Evolutionary conservation across 53 echinoderm and acorn worm genomes (phyloP).

Genomic region (Patiria pectinifera): DNA sequence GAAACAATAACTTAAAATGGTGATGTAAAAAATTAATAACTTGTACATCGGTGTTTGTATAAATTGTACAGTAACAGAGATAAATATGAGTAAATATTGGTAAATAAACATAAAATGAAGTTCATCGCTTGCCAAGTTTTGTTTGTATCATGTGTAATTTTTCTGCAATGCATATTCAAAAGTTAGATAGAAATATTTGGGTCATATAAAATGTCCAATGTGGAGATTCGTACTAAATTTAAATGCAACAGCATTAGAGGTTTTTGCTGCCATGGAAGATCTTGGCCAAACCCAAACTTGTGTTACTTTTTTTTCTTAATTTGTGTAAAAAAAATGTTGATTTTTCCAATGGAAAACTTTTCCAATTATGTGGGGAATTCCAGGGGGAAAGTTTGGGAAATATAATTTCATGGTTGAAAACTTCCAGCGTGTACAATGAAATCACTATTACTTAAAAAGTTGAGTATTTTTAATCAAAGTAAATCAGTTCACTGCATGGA

Average conservation of each 20-base stretch:
- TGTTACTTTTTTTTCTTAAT: too few species aligned
- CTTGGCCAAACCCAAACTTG: too few species aligned
- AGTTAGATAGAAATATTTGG: background rate
- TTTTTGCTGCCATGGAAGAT: too few species aligned
- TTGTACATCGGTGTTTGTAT: slow-evolving; percentile 43
- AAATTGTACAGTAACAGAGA: slow-evolving; percentile 30
- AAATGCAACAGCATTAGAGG: too few species aligned
- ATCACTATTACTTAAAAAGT: background rate
- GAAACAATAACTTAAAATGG: background rate
- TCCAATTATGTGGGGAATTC: too few species aligned
- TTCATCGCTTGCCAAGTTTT: slow-evolving; percentile 39
- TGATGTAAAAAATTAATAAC: slow-evolving; percentile 28
- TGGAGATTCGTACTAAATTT: background rate
- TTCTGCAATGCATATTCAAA: slow-evolving; percentile 28
- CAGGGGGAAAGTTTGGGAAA: too few species aligned
- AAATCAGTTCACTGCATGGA: background rate
- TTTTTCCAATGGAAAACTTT: too few species aligned
- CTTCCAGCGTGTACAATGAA: background rate
- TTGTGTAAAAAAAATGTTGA: too few species aligned
- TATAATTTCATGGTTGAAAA: background rate
- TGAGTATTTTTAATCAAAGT: background rate
- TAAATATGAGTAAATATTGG: slow-evolving; percentile 21
- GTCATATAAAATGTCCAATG: background rate
- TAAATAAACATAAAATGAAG: background rate
- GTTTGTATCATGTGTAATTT: slow-evolving; percentile 25